Base-by-base conservation (phyloP, 2,888 invertebrate species). In the Chrysolina haemoptera region DNA sequence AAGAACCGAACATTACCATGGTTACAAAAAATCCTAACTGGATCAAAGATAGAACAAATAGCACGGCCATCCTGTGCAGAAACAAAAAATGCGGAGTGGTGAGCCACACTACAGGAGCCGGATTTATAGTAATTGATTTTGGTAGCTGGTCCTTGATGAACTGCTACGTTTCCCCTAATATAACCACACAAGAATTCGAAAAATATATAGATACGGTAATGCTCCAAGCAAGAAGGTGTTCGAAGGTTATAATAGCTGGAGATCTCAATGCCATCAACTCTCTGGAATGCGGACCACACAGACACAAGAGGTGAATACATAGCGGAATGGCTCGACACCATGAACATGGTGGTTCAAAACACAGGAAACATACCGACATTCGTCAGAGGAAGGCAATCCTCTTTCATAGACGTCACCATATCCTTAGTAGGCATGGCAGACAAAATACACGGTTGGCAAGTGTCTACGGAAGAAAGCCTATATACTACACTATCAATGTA, bases 191-290 rank as follows among this genome's bases (percentile, higher is more conserved):
- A 8, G 18, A 64, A 64, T 69, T 66, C n/a, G n/a, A 68, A 41
- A 59, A 6, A n/a, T 68, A 59, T n/a, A 68, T 70, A 16, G 59
- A 70, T n/a, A 41, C 8, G 10, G 27, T 62, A n/a, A 71, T 71
- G 68, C 40, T 22, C n/a, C 18, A 63, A 64, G 50, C 50, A 11
- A 35, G 64, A 9, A 62, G 3, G 2, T 12, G 22, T n/a, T 20
- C 20, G 14, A 27, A 48, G 20, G 22, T 40, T n/a, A 66, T 69
- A 14, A 63, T 69, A 10, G 62, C 46, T 12, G 68, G 68, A 8
- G 69, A 73, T n/a, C 46, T 73, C 16, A 73, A 73, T 14, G 59
- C 65, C 5, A 69, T 64, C 69, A 20, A 20, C 55, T 6, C 18
- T 65, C 0, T 69, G 64, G 55, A 69, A 66, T 6, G 53, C 70